These are phyloP conservation scores for Lasioglossum pauxillum DNA, from an alignment of 2,888 invertebrate species.

Conservation along the genomic window DNA sequence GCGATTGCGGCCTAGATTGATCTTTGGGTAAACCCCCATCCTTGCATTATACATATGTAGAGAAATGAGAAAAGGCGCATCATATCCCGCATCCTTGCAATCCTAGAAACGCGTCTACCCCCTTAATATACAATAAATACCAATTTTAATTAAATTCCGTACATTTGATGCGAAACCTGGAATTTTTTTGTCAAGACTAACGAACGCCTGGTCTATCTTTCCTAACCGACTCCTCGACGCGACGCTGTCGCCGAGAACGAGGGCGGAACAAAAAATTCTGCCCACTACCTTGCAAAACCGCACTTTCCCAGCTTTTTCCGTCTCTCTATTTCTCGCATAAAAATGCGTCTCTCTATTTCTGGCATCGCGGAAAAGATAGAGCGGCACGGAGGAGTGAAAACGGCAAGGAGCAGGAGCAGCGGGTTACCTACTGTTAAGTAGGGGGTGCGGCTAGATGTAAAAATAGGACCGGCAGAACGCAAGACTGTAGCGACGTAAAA, in stretches of 20 bases:
- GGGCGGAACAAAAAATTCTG: slow-evolving; percentile 73
- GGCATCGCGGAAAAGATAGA: slow-evolving; percentile 58
- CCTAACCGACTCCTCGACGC: slow-evolving; percentile 42
- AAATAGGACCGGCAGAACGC: slow-evolving; percentile 71
- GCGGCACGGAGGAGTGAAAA: slow-evolving; percentile 44
- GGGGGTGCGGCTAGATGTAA: slow-evolving; percentile 56
- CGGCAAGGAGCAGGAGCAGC: background rate
- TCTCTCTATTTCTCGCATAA: too few relatives aligned
- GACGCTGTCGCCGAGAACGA: slow-evolving; percentile 49
- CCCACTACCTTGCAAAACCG: slow-evolving; percentile 77
- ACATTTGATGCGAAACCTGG: background rate
- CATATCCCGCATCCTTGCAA: too few relatives aligned
- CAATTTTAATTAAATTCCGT: background rate
- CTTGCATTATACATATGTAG: too few relatives aligned
- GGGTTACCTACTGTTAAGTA: too few relatives aligned
- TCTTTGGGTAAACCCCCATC: too few relatives aligned
- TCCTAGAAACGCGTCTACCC: too few relatives aligned
- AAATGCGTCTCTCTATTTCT: too few relatives aligned
- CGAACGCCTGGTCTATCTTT: slow-evolving; percentile 38
- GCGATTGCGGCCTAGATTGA: too few relatives aligned
- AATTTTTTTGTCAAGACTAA: slow-evolving; percentile 23
- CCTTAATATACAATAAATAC: background rate
- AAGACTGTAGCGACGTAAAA: slow-evolving; percentile 62
- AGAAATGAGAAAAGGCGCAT: too few relatives aligned
- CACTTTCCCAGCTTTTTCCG: slow-evolving; percentile 75